Evolutionary conservation across 2,888 invertebrate genomes (phyloP).

Genomic region (Apeira syringaria): DNA sequence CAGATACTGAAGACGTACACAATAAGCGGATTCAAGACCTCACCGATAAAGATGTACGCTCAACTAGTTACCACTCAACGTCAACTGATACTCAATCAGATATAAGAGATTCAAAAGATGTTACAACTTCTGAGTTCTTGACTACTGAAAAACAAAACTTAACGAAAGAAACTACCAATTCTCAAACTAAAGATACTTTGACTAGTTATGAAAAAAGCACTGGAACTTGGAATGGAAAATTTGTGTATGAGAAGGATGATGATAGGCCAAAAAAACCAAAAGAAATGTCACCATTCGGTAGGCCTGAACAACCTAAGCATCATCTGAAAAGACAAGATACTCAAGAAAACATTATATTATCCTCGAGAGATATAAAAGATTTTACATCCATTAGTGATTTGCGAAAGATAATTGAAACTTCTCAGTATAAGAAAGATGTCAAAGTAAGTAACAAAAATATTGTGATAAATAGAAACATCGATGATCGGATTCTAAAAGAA

Average conservation of each 20-base stretch:
- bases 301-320: constrained; percentile 66
- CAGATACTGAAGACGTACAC: constrained; percentile 51
- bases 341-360: constrained; percentile 75
- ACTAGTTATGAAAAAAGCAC: constrained; percentile 75
- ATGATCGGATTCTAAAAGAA: constrained; percentile 71
- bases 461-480: constrained; percentile 74
- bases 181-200: constrained; percentile 67
- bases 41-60: constrained; percentile 45
- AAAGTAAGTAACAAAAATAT: constrained; percentile 76
- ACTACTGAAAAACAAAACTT: constrained; percentile 75
- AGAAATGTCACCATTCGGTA: constrained; percentile 71
- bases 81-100: constrained; percentile 52
- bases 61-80: constrained; percentile 48
- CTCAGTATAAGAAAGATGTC: constrained; percentile 69
- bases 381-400: constrained; percentile 77
- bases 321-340: constrained; percentile 76
- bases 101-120: constrained; percentile 51
- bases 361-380: constrained; percentile 76
- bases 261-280: constrained; percentile 69
- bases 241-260: constrained; percentile 76
- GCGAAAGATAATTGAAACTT: constrained; percentile 72
- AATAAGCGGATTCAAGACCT: constrained; percentile 51
- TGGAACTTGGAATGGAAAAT: constrained; percentile 84
- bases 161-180: constrained; percentile 64
- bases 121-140: constrained; percentile 61